phyloP scores from a whole-genome alignment of 1,140 invertebrate species.

The Helicoverpa zea region DNA sequence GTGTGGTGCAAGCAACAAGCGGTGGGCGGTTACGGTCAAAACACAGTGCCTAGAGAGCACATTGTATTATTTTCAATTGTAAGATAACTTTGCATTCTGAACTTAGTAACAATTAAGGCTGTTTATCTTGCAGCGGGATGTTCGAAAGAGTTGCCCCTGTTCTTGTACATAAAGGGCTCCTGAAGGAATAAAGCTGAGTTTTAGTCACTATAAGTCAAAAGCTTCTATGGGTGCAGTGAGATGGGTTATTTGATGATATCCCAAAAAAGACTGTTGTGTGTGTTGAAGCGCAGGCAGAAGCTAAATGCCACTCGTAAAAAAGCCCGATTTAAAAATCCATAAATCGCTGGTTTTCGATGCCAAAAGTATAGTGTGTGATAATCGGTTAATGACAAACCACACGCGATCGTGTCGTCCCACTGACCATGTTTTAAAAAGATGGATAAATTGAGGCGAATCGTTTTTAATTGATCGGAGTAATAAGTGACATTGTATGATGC shows the following conservation, averaged over 20 bases:
- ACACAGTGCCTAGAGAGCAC: neutral
- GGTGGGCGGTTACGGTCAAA: neutral
- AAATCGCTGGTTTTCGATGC: neutral
- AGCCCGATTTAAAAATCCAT: neutral
- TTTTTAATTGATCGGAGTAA: conserved; percentile 46
- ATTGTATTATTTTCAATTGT: no score
- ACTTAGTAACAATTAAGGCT: no score
- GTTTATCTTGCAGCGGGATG: no score
- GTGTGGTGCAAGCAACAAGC: conserved; percentile 22
- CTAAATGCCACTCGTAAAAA: neutral
- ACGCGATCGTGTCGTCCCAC: conserved; percentile 30
- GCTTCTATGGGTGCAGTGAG: no score
- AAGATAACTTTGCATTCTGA: no score
- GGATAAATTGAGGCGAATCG: conserved; percentile 20
- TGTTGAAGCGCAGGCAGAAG: conserved; percentile 5
- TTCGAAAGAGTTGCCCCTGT: no score
- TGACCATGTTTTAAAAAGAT: conserved; percentile 21
- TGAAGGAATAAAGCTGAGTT: no score
- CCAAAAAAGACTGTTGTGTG: no score
- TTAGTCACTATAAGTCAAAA: no score
- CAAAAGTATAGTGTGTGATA: conserved; percentile 13
- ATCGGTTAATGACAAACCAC: conserved; percentile 31
- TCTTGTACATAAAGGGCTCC: no score
- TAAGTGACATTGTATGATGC: conserved; percentile 20
- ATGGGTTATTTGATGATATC: no score